Evolutionary conservation across 2,888 invertebrate species (phyloP), one percentile per base, ranked within the genome.

Genomic region (Coelopa pilipes): DNA sequence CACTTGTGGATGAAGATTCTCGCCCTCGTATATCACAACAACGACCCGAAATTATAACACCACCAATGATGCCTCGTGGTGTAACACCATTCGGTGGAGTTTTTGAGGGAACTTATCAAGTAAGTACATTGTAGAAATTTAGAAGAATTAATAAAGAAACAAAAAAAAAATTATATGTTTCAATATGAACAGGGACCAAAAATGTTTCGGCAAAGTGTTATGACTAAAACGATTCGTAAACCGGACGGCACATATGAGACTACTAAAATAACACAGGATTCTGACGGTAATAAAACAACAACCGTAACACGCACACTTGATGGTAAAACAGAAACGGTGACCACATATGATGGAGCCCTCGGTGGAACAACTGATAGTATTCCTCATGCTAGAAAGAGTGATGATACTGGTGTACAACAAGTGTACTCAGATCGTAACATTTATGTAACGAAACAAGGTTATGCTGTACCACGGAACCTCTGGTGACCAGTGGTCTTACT

Each of bases 191-290:
- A 87, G 83, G 80, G 86, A 46, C 84, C 87, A 17, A 87, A 87
- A 79, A 84, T 89, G 78, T 90, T 89, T 80, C 89, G 90, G 34
- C 89, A 89, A 81, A 90, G 89, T 74, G 85, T 91, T 67, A 88
- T 88, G 78, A 89, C 89, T 7, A 88, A 89, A 85, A 90, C 90
- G 10, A 80, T 90, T 59, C 88, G 88, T 63, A 89, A 89, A 79
- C 88, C 90, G 12, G 91, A 92, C 85, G 92, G 92, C 60, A 88
- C 88, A 24, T 84, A 89, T 73, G 91, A 92, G 85, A 89, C 90
- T 46, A 89, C 89, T 62, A 88, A 88, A 79, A 89, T 89, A 21
- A 86, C 90, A 1, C 88, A 86, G 79, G 91, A 92, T 79, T 89
- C 88, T 13, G 86, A 90, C 57, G 92, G 92, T 0, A 91, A 90